These are phyloP conservation scores for Heloderma charlesbogerti DNA, from an alignment of 2,113 vertebrate genomes.

Conservation along the genomic window DNA sequence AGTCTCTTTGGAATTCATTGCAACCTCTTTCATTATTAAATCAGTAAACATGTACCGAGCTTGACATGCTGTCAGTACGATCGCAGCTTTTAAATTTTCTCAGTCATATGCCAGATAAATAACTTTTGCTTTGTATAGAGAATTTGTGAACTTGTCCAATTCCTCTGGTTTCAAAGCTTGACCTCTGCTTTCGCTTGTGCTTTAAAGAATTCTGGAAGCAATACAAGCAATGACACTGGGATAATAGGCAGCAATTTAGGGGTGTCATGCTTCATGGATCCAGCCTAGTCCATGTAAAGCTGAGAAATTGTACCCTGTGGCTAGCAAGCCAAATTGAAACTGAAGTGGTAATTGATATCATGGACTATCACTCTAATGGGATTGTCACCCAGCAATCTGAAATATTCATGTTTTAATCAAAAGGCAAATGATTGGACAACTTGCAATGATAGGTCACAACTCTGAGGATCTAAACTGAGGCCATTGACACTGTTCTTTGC, in stretches of 20 bases:
- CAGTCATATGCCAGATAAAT: constrained; percentile 62
- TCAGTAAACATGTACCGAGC: constrained; percentile 60
- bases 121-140: constrained; percentile 67
- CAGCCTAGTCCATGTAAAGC: constrained; percentile 62
- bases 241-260: constrained; percentile 87
- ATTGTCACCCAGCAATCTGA: constrained; percentile 82
- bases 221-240: constrained; percentile 81
- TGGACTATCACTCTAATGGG: constrained; percentile 79
- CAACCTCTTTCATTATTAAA: constrained; percentile 65
- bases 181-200: constrained; percentile 73
- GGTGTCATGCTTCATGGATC: constrained; percentile 82
- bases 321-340: constrained; percentile 80
- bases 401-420: constrained; percentile 76
- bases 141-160: constrained; percentile 67
- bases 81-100: constrained; percentile 67
- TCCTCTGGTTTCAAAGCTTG: constrained; percentile 66
- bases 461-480: constrained; percentile 59
- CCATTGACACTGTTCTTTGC: constrained; percentile 62
- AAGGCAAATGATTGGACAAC: constrained; percentile 67
- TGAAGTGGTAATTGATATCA: constrained; percentile 85
- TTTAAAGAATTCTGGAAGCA: constrained; percentile 77
- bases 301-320: constrained; percentile 75
- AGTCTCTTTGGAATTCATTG: constrained; percentile 56
- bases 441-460: constrained; percentile 67
- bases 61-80: constrained; percentile 63